Conservation (phyloP, 2,797 vertebrate species). For the Rhinogobio ventralis region DNA sequence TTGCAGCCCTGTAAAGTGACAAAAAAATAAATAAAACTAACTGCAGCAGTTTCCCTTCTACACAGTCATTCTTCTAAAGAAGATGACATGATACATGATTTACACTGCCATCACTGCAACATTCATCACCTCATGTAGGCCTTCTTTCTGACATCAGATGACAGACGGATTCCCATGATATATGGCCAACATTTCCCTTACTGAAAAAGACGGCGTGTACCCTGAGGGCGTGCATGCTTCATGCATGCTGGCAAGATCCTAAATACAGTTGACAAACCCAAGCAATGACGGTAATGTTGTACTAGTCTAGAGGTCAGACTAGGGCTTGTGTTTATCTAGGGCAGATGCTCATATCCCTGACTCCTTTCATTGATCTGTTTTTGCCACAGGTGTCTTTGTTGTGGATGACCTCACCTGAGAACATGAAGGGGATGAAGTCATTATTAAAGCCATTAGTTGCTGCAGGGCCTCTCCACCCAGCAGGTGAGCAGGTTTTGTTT, state of each 20-base stretch:
- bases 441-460: conserved; percentile 33
- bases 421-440: conserved; percentile 49
- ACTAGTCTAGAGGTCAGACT: background rate
- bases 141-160: conserved; percentile 25
- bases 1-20: background rate
- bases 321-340: conserved; percentile 41
- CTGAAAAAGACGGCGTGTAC: background rate
- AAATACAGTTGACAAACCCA: conserved; percentile 11
- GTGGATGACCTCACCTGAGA: conserved; percentile 26
- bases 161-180: conserved; percentile 35
- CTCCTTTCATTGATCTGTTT: conserved; percentile 31
- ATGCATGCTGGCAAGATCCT: conserved; percentile 7
- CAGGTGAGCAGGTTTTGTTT: conserved; percentile 48
- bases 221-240: background rate
- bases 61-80: background rate
- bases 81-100: background rate
- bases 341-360: conserved; percentile 33
- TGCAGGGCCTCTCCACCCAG: conserved; percentile 38
- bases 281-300: background rate
- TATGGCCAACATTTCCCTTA: conserved; percentile 15
- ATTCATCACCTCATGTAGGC: conserved; percentile 8
- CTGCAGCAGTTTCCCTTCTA: background rate
- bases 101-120: background rate
- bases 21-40: background rate
- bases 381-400: conserved; percentile 45